Percentiles rank a stretch among this genome's conserved stretches.
Conservation (phyloP, 2,113 vertebrate species). For the Epinephelus moara region DNA sequence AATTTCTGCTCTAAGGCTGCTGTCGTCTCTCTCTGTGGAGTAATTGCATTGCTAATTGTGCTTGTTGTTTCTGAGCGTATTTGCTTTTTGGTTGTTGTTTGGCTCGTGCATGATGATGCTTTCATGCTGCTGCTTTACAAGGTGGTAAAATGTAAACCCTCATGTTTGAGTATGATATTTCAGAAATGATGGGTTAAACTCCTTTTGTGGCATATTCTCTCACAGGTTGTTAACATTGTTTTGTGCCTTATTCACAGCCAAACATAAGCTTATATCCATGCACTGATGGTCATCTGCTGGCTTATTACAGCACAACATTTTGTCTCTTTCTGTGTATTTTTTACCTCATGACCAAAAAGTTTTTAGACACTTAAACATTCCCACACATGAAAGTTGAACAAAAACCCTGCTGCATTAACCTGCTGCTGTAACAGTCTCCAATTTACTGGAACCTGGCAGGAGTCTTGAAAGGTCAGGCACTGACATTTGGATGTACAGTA, state of each 20-base stretch:
- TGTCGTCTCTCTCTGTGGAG: neutral
- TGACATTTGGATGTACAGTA: neutral
- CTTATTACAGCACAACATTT: neutral
- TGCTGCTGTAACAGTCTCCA: neutral
- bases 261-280: neutral
- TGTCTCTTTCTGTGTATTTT: neutral
- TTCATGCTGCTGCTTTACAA: neutral
- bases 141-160: neutral
- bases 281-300: neutral
- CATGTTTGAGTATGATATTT: neutral
- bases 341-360: neutral
- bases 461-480: neutral
- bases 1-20: neutral
- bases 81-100: neutral
- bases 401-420: neutral
- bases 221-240: neutral
- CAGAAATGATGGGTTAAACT: neutral
- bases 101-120: neutral
- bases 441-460: neutral
- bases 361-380: neutral
- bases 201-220: neutral
- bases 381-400: neutral
- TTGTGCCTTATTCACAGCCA: no score
- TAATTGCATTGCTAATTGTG: slow-evolving; percentile 22
- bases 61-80: neutral